Conservation (phyloP, 1,140 invertebrate genomes). For the Sminthurides bifidus region DNA sequence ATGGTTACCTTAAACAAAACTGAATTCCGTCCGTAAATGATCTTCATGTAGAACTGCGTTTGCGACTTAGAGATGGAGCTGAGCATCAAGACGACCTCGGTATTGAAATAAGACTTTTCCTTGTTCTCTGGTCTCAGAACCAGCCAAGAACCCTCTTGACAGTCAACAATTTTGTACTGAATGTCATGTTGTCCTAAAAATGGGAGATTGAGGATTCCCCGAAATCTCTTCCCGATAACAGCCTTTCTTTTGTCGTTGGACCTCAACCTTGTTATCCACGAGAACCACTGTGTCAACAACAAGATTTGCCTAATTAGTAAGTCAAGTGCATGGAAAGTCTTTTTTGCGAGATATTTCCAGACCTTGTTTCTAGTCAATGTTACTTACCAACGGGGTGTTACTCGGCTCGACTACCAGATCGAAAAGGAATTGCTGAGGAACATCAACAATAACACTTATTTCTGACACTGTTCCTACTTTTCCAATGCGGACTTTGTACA, state of each 20-base stretch:
- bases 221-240: conserved; percentile 22
- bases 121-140: conserved; percentile 17
- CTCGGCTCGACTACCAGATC: conserved; percentile 17
- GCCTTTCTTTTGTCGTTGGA: conserved; percentile 19
- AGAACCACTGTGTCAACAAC: conserved; percentile 22
- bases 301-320: not conserved
- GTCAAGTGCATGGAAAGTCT: not conserved
- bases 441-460: conserved; percentile 18
- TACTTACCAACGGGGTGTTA: conserved; percentile 26
- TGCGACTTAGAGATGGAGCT: conserved; percentile 14
- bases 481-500: conserved; percentile 23
- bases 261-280: conserved; percentile 20
- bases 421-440: conserved; percentile 25
- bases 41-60: conserved; percentile 29
- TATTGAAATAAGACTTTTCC: conserved; percentile 21
- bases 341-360: not conserved
- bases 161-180: conserved; percentile 18
- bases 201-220: conserved; percentile 22
- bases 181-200: conserved; percentile 28
- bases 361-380: not conserved
- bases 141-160: conserved; percentile 22
- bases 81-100: conserved; percentile 22
- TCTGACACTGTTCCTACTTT: conserved; percentile 17
- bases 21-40: conserved; percentile 26
- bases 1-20: conserved; percentile 30